Evolutionary conservation across 2,113 vertebrate genomes (phyloP), one percentile per base, ranked within the genome.

Genomic region (Triplophysa siluroides): DNA sequence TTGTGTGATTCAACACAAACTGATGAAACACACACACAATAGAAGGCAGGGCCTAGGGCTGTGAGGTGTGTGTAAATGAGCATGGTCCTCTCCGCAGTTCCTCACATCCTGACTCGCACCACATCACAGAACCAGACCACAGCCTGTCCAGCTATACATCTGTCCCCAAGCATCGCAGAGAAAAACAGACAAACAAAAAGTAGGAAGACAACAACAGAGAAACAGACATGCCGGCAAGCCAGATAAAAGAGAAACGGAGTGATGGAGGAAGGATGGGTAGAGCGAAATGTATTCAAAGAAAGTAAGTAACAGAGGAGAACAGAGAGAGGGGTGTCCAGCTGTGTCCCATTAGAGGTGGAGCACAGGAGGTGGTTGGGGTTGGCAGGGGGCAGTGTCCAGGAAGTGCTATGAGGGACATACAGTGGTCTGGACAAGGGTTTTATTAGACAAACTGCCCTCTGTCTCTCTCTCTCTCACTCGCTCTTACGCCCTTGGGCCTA

Each of bases 251-350:
- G 58, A 75, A 62, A 61, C 26, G 10, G 33, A 60, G 33, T 63
- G 58, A 75, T 62, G 67, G 50, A 62, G 33, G 66, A 78, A 50
- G 47, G 43, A 63, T 72, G 70, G 52, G 56, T 63, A 56, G 33
- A 76, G 76, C 23, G 33, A 71, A 47, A 83, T 45, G 62, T 38
- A 72, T 61, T 71, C 76, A 78, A 86, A 33, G 69, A 65, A 56
- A 79, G 63, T 70, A 83, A 76, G 81, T 86, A 83, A 83, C 66
- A 84, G 86, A 82, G 88, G 84, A 92, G 89, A 91, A 89, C 90
- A 92, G 92, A 92, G 95, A 87, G 89, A 93, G 92, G 93, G 95
- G 94, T 96, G 95, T 95, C 97, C 97, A 99, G 97, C 96, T 99
- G 97, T 94, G 95, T 95, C 94, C 93, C 92, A 98, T 99, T 99